These are phyloP conservation scores for Daphoenositta chrysoptera DNA, from an alignment of 2,113 vertebrate genomes.

Conservation along the genomic window DNA sequence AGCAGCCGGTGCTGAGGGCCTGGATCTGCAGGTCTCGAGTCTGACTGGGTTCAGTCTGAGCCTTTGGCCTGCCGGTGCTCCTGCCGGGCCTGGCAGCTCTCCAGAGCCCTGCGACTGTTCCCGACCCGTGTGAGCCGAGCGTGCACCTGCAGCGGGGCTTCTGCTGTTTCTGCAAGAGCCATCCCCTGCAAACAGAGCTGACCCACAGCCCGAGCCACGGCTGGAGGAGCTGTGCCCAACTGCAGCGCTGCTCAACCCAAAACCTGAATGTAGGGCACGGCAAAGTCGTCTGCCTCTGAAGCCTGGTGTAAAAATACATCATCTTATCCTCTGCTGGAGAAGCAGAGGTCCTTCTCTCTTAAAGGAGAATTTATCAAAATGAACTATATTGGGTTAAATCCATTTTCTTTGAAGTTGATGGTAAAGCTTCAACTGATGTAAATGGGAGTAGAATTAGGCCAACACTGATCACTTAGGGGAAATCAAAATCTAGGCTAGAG, in stretches of 20 bases:
- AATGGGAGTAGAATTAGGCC: conserved; percentile 29
- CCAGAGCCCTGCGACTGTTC: neutral
- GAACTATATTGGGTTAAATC: conserved; percentile 11
- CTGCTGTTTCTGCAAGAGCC: neutral
- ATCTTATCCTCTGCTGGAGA: neutral
- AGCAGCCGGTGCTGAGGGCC: neutral
- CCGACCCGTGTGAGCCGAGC: neutral
- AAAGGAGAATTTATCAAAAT: neutral
- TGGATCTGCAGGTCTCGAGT: neutral
- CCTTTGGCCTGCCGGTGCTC: neutral
- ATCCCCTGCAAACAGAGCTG: neutral
- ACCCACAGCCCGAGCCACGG: neutral
- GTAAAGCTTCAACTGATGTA: conserved; percentile 26
- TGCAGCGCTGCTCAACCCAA: neutral
- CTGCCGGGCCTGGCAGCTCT: neutral
- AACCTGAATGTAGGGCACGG: neutral
- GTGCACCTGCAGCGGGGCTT: neutral
- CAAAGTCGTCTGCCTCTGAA: conserved; percentile 25
- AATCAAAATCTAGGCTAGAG: conserved; percentile 57
- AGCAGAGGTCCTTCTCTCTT: neutral
- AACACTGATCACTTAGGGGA: conserved; percentile 33
- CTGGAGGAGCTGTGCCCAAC: neutral
- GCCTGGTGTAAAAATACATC: conserved; percentile 1
- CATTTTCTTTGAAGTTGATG: conserved; percentile 20
- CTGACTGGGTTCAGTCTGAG: neutral